Percentiles rank a stretch among this genome's conserved stretches.
These are phyloP conservation scores for Drosophila subquinaria DNA, from an alignment of 2,888 invertebrate genomes.

Conservation along the genomic window DNA sequence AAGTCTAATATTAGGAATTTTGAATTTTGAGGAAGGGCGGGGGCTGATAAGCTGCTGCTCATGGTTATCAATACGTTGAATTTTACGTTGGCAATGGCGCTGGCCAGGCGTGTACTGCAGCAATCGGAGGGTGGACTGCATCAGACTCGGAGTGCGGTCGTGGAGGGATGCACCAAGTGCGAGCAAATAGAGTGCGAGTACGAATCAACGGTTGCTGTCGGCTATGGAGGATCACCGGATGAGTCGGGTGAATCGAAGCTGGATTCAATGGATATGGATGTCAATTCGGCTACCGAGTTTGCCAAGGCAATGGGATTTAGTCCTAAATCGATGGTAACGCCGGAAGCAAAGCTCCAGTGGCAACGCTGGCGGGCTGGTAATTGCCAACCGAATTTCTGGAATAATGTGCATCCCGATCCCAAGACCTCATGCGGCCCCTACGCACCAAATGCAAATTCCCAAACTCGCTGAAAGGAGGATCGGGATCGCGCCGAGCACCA, in stretches of 20 bases:
- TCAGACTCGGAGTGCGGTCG: constrained; percentile 92
- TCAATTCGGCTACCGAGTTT: constrained; percentile 95
- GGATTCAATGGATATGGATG: constrained; percentile 99
- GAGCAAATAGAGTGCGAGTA: constrained; percentile 95
- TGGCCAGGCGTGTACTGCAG: constrained; percentile 86
- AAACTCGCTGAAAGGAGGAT: constrained; percentile 60
- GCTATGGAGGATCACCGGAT: constrained; percentile 98
- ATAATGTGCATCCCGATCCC: constrained; percentile 94
- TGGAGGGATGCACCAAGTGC: constrained; percentile 93
- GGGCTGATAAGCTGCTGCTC: no score
- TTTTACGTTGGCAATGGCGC: no score
- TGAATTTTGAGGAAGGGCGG: no score
- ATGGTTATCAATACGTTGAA: no score
- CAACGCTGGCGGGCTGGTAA: constrained; percentile 90
- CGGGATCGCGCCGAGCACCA: constrained; percentile 62
- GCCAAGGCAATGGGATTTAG: constrained; percentile 95
- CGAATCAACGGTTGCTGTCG: constrained; percentile 89
- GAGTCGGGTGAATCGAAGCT: constrained; percentile 98
- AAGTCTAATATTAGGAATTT: no score
- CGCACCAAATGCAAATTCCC: constrained; percentile 74
- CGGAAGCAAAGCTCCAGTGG: constrained; percentile 90
- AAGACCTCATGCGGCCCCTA: constrained; percentile 95
- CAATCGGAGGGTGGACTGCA: constrained; percentile 84
- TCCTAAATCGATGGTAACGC: constrained; percentile 91
- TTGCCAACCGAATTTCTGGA: constrained; percentile 99